Base-by-base conservation (phyloP, 1,140 invertebrate species). In the Micrasema longulum region DNA sequence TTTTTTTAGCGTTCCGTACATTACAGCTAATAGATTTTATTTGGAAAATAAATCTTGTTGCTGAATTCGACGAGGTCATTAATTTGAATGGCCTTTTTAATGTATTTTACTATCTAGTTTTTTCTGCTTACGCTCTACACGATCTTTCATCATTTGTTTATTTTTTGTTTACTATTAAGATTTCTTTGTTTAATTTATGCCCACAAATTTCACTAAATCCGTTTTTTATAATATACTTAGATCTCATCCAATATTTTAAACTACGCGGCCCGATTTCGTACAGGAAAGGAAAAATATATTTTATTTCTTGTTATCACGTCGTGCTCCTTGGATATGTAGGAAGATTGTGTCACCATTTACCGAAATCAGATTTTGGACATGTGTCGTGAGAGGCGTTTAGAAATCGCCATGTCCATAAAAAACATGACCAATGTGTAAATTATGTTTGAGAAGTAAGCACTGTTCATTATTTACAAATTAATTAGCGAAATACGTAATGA, bases 361-460 rank as follows among this genome's bases (percentile, higher is more conserved):
- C 55, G 31, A 55, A 55, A 55, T 55, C 23, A 14, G 31, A 16
- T 38, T n/a, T 18, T 5, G 55, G 20, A 60, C 55, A 60, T 60
- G 55, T 60, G 55, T 60, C 35, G 55, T 60, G 55, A 41, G 47
- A 60, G 55, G 55, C 55, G 55, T 60, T 53, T 41, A 60, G 55
- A 60, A 60, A 60, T 60, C 55, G 11, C 55, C 23, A 11, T 22
- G 14, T 11, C 55, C 55, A 60, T 60, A 20, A 60, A 60, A 26
- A 36, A 60, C 35, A 10, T 31, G 20, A 38, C 26, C 10, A 9
- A 23, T 23, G 23, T 53, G 26, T 22, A 35, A 35, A 53, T 23
- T 35, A 48, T 26, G 26, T 10, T n/a, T 4, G 18, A 18, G 11
- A 12, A 60, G 14, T 38, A 1, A n/a, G 2, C 26, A 60, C 5